These are phyloP conservation scores for Enteromius unitaeniatus DNA, from an alignment of 2,797 vertebrate genomes.

Conservation along the genomic window DNA sequence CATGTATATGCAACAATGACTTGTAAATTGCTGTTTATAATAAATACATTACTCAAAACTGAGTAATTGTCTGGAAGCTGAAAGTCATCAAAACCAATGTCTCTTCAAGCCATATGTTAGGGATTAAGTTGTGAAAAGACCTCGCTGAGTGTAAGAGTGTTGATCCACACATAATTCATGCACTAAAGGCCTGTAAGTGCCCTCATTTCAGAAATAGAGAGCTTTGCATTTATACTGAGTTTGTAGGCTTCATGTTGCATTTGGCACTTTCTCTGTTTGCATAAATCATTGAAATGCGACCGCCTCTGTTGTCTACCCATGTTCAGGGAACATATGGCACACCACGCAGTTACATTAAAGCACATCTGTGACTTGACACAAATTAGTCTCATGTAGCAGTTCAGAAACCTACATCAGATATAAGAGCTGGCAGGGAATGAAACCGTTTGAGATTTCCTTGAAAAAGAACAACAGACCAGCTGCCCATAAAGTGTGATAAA, in stretches of 20 bases:
- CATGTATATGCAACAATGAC: neutral
- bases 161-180: constrained; percentile 8
- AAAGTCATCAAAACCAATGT: constrained; percentile 18
- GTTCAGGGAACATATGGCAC: constrained; percentile 39
- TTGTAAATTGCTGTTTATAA: constrained; percentile 1
- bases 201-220: constrained; percentile 1
- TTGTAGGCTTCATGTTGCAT: constrained; percentile 25
- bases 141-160: neutral
- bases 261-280: constrained; percentile 33
- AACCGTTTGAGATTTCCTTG: constrained; percentile 41
- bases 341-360: constrained; percentile 32
- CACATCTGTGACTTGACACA: constrained; percentile 54
- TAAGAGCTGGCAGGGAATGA: constrained; percentile 56
- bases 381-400: constrained; percentile 38
- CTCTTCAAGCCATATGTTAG: constrained; percentile 19
- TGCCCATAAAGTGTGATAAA: constrained; percentile 8
- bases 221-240: constrained; percentile 4
- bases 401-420: constrained; percentile 35
- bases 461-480: constrained; percentile 16
- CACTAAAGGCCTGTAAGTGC: neutral
- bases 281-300: constrained; percentile 50
- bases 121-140: constrained; percentile 23
- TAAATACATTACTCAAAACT: neutral
- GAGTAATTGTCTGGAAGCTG: constrained; percentile 2
- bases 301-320: constrained; percentile 11